Conservation (phyloP, 2,888 invertebrate genomes). For the Campoletis raptor region DNA sequence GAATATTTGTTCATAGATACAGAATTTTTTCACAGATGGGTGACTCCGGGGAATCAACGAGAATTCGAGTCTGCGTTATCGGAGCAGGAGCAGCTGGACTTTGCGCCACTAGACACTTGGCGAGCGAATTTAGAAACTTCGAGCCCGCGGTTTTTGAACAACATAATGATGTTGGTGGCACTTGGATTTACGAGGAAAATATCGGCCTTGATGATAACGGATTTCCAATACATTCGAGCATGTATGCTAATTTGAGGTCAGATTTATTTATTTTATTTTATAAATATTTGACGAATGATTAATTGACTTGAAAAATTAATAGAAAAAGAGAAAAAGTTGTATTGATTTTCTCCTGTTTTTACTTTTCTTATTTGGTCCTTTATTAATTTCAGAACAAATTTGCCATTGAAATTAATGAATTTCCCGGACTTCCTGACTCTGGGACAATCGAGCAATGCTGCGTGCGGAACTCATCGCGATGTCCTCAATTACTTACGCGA, state of each 20-base stretch:
- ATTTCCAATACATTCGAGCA: constrained; percentile 90
- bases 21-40: constrained; percentile 49
- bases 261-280: constrained; percentile 56
- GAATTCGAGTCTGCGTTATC: constrained; percentile 87
- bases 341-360: not conserved
- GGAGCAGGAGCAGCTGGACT: constrained; percentile 93
- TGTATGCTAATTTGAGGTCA: constrained; percentile 92
- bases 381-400: constrained; percentile 88
- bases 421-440: constrained; percentile 90
- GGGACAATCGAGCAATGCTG: constrained; percentile 85
- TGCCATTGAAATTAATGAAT: constrained; percentile 93
- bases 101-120: constrained; percentile 88
- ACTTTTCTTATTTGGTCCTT: not conserved
- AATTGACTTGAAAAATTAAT: not conserved
- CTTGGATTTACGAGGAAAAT: constrained; percentile 91
- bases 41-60: constrained; percentile 10
- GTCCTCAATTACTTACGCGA: constrained; percentile 89
- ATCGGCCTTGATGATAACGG: constrained; percentile 89
- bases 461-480: constrained; percentile 89
- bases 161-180: constrained; percentile 89
- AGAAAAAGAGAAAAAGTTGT: not conserved
- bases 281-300: not conserved
- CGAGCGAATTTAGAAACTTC: constrained; percentile 85
- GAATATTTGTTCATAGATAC: constrained; percentile 32
- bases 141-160: constrained; percentile 90